Base-by-base conservation (phyloP, 2,888 invertebrate genomes). In the Oasisia sp. region DNA sequence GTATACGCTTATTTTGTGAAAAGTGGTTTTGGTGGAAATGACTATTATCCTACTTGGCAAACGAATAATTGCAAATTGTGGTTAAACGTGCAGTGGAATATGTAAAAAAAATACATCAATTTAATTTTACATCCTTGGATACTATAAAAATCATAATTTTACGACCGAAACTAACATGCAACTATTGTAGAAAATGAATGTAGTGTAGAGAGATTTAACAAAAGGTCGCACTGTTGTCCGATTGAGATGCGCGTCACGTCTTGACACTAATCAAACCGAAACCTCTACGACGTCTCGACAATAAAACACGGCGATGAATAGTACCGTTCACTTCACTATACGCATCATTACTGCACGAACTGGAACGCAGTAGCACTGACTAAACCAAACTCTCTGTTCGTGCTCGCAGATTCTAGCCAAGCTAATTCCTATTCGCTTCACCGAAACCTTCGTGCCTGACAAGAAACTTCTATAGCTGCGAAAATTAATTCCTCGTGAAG, bases 401-500 rank as follows among this genome's bases (percentile, higher is more conserved):
- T 27, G 74, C 14, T 27, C 19, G 74, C 74, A 7, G 74, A 74
- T 19, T 74, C 27, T 74, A 74, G 14, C 74, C 74, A 74, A n/a
- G n/a, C 74, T 74, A 74, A 74, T 74, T 74, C 27, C 19, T n/a
- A 74, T 27, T 74, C 27, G 19, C 74, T 74, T 74, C 74, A 74
- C 74, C n/a, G 74, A 27, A 19, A n/a, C 74, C n/a, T 74, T 74
- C 74, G 74, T n/a, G 74, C 74, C 74, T 19, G 74, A 74, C 74
- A 74, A 74, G 74, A 74, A 74, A 74, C 27, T 27, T 74, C 7
- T 27, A 27, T 74, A 19, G 74, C 74, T 7, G 74, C 27, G 74
- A 27, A 74, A 74, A 74, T 74, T 74, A 74, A 74, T 74, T 74
- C 74, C 74, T 74, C 74, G n/a, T 74, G 74, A 74, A 74, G 74